Evolutionary conservation across 2,888 invertebrate species (phyloP), one percentile per base, ranked within the genome.

Genomic region (Euplexia lucipara): DNA sequence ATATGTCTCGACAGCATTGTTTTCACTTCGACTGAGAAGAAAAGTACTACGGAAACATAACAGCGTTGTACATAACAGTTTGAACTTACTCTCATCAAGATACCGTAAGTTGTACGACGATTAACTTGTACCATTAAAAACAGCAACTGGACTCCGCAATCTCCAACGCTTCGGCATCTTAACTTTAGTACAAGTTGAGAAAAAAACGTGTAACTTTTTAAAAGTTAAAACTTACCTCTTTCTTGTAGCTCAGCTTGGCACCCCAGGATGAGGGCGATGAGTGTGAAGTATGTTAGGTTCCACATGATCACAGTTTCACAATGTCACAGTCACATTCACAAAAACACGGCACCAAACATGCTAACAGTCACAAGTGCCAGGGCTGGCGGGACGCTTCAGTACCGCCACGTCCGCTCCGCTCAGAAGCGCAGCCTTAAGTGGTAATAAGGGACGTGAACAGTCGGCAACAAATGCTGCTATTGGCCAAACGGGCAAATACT

Each of bases 361-460:
- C 88, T 91, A 90, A 78, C 81, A 84, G 86, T 83, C 84, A 89
- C 82, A 80, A 61, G 37, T 56, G 30, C 52, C 39, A 72, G 53
- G 44, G 63, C 44, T 53, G 52, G 62, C 47, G 66, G 49, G 60
- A 45, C 70, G 61, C 45, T 66, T 51, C 16, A 66, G 48, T 67
- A 54, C 51, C 67, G 76, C 51, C 88, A 87, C 93, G 92, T 91
- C 92, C 86, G 88, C 80, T 81, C 82, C 81, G 85, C 81, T 81
- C 87, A 86, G 82, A 77, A 84, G 88, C 92, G 87, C 88, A 89
- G 87, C 90, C 90, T 90, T 75, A 67, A 48, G 61, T 78, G 73
- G n/a, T n/a, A n/a, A n/a, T n/a, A n/a, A n/a, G n/a, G n/a, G n/a
- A 88, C 91, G 91, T 89, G 85, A 18, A 89, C 89, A 88, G 85